phyloP scores from a whole-genome alignment of 53 echinoderm and acorn worm genomes.

The Zoroaster sp. region DNA sequence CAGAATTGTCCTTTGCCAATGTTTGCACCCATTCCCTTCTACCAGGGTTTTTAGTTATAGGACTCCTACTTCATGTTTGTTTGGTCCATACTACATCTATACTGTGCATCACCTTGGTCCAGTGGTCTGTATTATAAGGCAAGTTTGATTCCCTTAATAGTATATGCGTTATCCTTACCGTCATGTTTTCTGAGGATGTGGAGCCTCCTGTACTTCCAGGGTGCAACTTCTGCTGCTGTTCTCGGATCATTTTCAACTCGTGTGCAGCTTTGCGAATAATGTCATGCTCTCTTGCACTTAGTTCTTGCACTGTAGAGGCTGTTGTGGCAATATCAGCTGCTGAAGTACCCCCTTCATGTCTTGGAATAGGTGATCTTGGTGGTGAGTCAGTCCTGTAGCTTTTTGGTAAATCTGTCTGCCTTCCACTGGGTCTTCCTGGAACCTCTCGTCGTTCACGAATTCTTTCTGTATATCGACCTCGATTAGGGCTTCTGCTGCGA shows the following conservation, averaged over 20 bases:
- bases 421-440: not conserved
- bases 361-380: not conserved
- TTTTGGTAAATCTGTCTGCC: slow-evolving; percentile 14
- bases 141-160: too few relatives aligned
- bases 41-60: too few relatives aligned
- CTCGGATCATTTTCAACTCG: slow-evolving; percentile 64
- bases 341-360: not conserved
- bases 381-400: slow-evolving; percentile 24
- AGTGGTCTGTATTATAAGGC: too few relatives aligned
- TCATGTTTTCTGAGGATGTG: not conserved
- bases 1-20: too few relatives aligned
- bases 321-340: not conserved
- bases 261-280: slow-evolving; percentile 67
- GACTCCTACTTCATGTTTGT: too few relatives aligned
- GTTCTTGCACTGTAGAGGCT: slow-evolving; percentile 49
- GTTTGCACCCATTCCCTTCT: too few relatives aligned
- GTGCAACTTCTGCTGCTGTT: slow-evolving; percentile 50
- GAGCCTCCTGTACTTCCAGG: slow-evolving; percentile 6
- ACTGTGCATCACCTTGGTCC: too few relatives aligned
- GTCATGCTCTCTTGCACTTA: slow-evolving; percentile 37
- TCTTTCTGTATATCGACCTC: not conserved
- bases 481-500: not conserved
- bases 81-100: too few relatives aligned
- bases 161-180: too few relatives aligned
- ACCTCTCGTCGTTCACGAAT: not conserved